Evolutionary conservation across 2,113 vertebrate genomes (phyloP).

Genomic region (Pygathrix nemaeus): DNA sequence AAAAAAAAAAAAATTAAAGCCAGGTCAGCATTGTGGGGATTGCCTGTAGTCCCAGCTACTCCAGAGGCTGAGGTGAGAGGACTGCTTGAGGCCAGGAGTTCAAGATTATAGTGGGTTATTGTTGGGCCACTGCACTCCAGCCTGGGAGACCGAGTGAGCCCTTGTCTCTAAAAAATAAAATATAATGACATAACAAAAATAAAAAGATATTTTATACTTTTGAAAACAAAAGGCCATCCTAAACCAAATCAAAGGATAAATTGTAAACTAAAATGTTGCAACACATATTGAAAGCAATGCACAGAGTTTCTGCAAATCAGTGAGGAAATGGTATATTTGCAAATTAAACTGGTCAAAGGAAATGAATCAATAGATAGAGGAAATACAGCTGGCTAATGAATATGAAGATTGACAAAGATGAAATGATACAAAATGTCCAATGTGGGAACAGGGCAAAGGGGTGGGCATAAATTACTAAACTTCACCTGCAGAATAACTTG

Average conservation of each 20-base stretch:
- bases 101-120: background rate
- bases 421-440: background rate
- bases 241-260: background rate
- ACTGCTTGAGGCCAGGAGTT: background rate
- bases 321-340: background rate
- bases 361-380: background rate
- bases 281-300: background rate
- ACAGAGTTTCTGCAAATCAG: background rate
- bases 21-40: no score
- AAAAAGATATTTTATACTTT: background rate
- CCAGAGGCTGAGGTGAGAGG: background rate
- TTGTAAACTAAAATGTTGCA: background rate
- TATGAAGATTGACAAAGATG: background rate
- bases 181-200: background rate
- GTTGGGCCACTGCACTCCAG: background rate
- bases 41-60: background rate
- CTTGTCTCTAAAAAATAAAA: background rate
- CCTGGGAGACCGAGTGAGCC: background rate
- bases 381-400: background rate
- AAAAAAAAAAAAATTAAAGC: background rate
- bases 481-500: background rate
- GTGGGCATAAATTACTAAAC: background rate
- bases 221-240: slow-evolving; percentile 32
- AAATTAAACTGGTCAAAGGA: slow-evolving; percentile 13
- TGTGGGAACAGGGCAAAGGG: background rate